Conservation (phyloP, 2,113 vertebrate genomes). For the Harpagus bidentatus region DNA sequence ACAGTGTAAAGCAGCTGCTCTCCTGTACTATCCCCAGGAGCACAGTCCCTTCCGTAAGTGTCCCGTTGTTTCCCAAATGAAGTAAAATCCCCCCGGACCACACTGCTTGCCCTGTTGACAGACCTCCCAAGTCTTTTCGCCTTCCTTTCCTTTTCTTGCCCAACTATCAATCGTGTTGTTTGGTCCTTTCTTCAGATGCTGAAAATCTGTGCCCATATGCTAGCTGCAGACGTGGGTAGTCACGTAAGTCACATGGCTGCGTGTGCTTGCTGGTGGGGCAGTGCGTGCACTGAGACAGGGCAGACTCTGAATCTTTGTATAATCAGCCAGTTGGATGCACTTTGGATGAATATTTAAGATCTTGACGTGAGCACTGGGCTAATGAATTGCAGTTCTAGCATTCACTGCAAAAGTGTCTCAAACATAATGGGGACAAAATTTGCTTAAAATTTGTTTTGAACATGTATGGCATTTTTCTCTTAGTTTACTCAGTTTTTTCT, state of each 20-base stretch:
- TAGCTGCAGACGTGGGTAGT: background rate
- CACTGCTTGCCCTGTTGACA: conserved; percentile 36
- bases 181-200: background rate
- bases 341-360: background rate
- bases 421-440: conserved; percentile 24
- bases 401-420: background rate
- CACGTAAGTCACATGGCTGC: fast-evolving
- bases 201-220: background rate
- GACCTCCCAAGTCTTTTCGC: conserved; percentile 31
- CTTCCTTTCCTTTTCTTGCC: background rate
- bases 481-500: background rate
- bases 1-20: conserved; percentile 52
- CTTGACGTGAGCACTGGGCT: background rate
- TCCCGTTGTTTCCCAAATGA: conserved; percentile 33
- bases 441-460: conserved; percentile 44
- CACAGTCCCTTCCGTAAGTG: background rate
- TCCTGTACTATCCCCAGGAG: conserved; percentile 47
- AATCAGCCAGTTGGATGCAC: background rate
- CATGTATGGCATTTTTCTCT: background rate
- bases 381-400: background rate
- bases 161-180: background rate
- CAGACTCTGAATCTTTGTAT: background rate
- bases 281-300: fast-evolving
- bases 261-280: background rate
- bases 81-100: conserved; percentile 30